Conservation (phyloP, 2,113 vertebrate genomes). For the Caranx melampygus region DNA sequence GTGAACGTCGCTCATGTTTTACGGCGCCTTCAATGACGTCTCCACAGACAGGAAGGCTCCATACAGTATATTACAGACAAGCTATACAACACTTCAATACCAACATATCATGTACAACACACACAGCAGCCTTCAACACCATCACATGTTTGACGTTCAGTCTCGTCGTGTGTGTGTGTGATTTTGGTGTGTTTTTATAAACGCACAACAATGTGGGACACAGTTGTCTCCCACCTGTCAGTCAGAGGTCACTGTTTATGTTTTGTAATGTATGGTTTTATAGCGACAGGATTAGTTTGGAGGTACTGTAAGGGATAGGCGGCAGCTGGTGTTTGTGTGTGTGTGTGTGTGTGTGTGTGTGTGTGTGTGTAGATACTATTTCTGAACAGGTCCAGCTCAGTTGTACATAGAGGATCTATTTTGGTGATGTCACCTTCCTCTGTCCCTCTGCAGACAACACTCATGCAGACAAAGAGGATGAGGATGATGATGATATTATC, state of each 20-base stretch:
- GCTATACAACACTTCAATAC: no score
- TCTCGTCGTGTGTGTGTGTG: no score
- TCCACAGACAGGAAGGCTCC: no score
- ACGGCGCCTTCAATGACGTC: no score
- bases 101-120: no score
- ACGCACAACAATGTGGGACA: constrained; percentile 23
- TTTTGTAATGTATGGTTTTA: constrained; percentile 81
- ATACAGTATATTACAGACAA: no score
- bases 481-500: background rate
- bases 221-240: constrained; percentile 58
- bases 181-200: background rate
- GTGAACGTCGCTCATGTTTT: no score
- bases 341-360: constrained; percentile 65
- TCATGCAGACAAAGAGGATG: constrained; percentile 11
- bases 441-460: constrained; percentile 20
- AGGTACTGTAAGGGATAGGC: constrained; percentile 65
- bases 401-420: constrained; percentile 68
- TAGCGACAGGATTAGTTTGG: constrained; percentile 75
- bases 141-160: no score
- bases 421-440: constrained; percentile 66
- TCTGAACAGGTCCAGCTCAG: constrained; percentile 53
- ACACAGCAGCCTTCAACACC: no score
- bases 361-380: constrained; percentile 71
- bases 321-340: constrained; percentile 69
- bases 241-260: constrained; percentile 65